Evolutionary conservation across 2,797 vertebrate species (phyloP), one percentile per base, ranked within the genome.

Genomic region (Gadopsis marmoratus): DNA sequence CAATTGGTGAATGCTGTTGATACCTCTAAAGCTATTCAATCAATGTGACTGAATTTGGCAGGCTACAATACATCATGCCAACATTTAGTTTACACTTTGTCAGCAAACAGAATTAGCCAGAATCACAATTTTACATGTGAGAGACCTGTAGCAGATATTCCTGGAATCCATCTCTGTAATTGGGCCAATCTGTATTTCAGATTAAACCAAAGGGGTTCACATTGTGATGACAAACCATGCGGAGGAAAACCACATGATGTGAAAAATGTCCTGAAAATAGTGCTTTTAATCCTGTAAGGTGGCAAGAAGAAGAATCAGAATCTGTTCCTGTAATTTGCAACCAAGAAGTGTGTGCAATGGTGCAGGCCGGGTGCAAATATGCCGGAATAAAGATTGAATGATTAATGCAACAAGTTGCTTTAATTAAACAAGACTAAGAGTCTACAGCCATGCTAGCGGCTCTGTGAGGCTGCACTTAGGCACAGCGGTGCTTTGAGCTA

Each of bases 21-120:
- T 84, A 76, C 72, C 43, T 71, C 65, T 69, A 72, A 84, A 88
- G 76, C 70, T 80, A 84, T 90, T 93, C 79, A 90, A 87, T 93
- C 88, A 91, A 23, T n/a, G 51, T 79, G 84, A 88, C 85, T 41
- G 70, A 33, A 67, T 76, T 77, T 81, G 81, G 63, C 79, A 74
- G 69, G 66, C 45, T 51, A 66, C 43, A 60, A 88, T 88, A 71
- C 67, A 88, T 91, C 85, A 86, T 65, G 79, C 75, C 83, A 89
- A 90, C 76, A 66, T 83, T 79, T 81, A 41, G 59, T 85, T 87
- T 78, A 89, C 75, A 87, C 71, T 58, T 74, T 76, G 77, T 90
- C 74, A 83, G 83, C 80, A 86, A 87, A 92, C 83, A 74, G 70
- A 88, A 93, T 92, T 86, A 88, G 71, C 84, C 71, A 79, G 50